Evolutionary conservation across 2,888 invertebrate species (phyloP).

Genomic region (Zelleria hepariella): DNA sequence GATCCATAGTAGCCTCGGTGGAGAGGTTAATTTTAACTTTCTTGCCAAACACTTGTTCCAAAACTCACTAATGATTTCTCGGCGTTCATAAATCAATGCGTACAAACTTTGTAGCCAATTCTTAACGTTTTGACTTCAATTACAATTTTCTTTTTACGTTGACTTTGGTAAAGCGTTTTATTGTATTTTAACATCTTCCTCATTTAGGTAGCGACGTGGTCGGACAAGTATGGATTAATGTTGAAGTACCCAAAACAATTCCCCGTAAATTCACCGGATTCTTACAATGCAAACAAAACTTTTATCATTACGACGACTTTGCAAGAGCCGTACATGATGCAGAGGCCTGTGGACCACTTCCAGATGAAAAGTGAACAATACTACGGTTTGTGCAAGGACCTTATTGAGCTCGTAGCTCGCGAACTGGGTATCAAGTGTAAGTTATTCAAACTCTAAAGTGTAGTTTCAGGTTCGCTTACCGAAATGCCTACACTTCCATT

Average conservation of each 20-base stretch:
- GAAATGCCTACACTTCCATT: neutral
- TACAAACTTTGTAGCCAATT: slow-evolving; percentile 26
- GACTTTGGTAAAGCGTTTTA: neutral
- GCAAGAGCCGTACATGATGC: slow-evolving; percentile 92
- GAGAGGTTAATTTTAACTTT: slow-evolving; percentile 37
- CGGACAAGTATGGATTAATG: slow-evolving; percentile 82
- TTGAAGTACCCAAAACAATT: slow-evolving; percentile 83
- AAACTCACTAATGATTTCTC: slow-evolving; percentile 36
- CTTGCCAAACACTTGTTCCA: slow-evolving; percentile 27
- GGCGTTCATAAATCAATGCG: slow-evolving; percentile 36
- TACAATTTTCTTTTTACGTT: slow-evolving; percentile 13
- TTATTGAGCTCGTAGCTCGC: slow-evolving; percentile 85
- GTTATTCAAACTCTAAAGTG: slow-evolving; percentile 30
- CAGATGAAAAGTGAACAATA: slow-evolving; percentile 84
- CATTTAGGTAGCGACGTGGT: slow-evolving; percentile 86
- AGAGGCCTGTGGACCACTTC: slow-evolving; percentile 72
- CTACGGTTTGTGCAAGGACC: slow-evolving; percentile 94
- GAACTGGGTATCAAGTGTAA: slow-evolving; percentile 88
- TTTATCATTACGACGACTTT: slow-evolving; percentile 89
- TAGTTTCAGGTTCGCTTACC: neutral
- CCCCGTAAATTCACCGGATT: slow-evolving; percentile 77
- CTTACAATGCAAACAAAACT: slow-evolving; percentile 85
- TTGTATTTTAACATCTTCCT: neutral
- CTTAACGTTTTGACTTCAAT: slow-evolving; percentile 2
- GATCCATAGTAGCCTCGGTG: slow-evolving; percentile 9